A percentile compares a stretch with the other conserved stretches of the same genome.
Conservation (phyloP, 1,140 invertebrate genomes). For the Drosophila pseudoananassae region DNA sequence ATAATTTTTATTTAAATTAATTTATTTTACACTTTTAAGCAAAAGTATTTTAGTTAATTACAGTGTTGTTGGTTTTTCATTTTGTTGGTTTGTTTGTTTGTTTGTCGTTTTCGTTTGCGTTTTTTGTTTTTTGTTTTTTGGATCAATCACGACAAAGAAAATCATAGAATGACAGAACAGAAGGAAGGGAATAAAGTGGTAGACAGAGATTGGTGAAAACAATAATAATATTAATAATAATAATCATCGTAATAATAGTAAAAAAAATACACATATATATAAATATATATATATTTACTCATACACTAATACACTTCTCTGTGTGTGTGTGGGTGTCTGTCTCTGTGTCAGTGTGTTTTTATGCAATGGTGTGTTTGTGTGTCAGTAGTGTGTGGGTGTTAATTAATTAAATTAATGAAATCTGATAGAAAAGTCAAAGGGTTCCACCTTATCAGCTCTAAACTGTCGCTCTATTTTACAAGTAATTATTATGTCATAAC, state of each 20-base stretch:
- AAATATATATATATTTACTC: slow-evolving; percentile 41
- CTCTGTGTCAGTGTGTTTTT: slow-evolving; percentile 3
- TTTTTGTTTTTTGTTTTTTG: slow-evolving; percentile 18
- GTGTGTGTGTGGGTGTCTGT: neutral
- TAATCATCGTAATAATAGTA: slow-evolving; percentile 66
- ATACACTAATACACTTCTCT: slow-evolving; percentile 27
- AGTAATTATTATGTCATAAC: slow-evolving; percentile 61
- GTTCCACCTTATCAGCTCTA: slow-evolving; percentile 31
- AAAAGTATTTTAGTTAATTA: slow-evolving; percentile 77
- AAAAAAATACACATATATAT: slow-evolving; percentile 44
- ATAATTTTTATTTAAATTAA: slow-evolving; percentile 81
- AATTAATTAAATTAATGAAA: slow-evolving; percentile 48
- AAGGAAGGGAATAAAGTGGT: slow-evolving; percentile 18
- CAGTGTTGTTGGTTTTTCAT: slow-evolving; percentile 47
- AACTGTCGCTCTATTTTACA: slow-evolving; percentile 67
- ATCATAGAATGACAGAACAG: neutral
- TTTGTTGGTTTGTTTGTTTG: slow-evolving; percentile 1
- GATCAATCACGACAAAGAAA: slow-evolving; percentile 46
- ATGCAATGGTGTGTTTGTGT: neutral
- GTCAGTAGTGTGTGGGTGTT: slow-evolving; percentile 1
- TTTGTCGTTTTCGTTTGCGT: slow-evolving; percentile 41
- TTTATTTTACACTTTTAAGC: slow-evolving; percentile 79
- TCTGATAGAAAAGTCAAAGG: slow-evolving; percentile 51
- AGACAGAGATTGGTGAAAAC: slow-evolving; percentile 54
- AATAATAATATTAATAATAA: slow-evolving; percentile 62